These are phyloP conservation scores for Delia radicum DNA, from an alignment of 1,140 invertebrate genomes.

Conservation along the genomic window DNA sequence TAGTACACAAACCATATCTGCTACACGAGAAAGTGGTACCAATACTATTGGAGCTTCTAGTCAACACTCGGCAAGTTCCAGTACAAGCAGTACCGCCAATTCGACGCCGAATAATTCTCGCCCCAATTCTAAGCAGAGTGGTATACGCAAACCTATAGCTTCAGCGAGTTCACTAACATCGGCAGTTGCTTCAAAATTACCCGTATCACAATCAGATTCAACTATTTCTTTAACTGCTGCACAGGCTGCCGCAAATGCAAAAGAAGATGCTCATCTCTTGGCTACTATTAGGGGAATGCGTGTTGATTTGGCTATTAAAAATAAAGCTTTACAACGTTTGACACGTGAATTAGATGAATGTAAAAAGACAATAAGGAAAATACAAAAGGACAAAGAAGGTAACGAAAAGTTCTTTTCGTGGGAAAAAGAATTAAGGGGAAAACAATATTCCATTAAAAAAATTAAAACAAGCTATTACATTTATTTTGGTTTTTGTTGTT, in stretches of 20 bases:
- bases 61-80: slow-evolving; percentile 55
- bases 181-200: slow-evolving; percentile 41
- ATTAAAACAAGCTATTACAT: too few species aligned
- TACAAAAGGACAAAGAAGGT: slow-evolving; percentile 74
- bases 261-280: slow-evolving; percentile 73
- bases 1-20: slow-evolving; percentile 13
- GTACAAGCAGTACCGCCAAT: slow-evolving; percentile 60
- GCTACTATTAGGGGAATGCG: slow-evolving; percentile 77
- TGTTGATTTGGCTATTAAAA: slow-evolving; percentile 69
- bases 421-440: too few species aligned
- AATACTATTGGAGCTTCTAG: slow-evolving; percentile 44
- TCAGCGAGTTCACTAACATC: slow-evolving; percentile 13
- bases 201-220: slow-evolving; percentile 52
- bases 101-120: slow-evolving; percentile 57
- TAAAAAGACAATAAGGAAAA: slow-evolving; percentile 69
- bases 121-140: slow-evolving; percentile 51
- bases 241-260: slow-evolving; percentile 57
- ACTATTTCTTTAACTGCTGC: slow-evolving; percentile 37
- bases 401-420: slow-evolving; percentile 35
- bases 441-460: too few species aligned
- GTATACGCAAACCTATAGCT: slow-evolving; percentile 33
- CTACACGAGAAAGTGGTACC: slow-evolving; percentile 47
- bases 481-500: too few species aligned
- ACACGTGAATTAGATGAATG: slow-evolving; percentile 73
- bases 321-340: slow-evolving; percentile 68